Percentiles rank a stretch among this genome's conserved stretches.
Conservation (phyloP, 2,888 invertebrate genomes). For the Nephrotoma flavescens region DNA sequence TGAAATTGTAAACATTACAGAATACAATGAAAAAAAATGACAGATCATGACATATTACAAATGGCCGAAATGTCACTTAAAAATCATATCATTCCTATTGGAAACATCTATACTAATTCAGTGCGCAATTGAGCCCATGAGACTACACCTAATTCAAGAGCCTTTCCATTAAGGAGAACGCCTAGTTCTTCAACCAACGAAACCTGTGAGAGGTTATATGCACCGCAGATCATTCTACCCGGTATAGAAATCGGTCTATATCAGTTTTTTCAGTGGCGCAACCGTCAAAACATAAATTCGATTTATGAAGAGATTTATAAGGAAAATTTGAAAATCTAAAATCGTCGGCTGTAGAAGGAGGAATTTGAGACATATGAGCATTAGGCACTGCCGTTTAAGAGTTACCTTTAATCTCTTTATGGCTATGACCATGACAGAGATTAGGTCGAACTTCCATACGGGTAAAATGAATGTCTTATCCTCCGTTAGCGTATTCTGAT, state of each 20-base stretch:
- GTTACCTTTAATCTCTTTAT: not conserved
- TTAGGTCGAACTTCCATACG: not conserved
- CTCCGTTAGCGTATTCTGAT: no score
- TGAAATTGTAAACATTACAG: no score
- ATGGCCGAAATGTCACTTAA: no score
- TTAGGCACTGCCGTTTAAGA: not conserved
- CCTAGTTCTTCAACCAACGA: not conserved
- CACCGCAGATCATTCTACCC: not conserved
- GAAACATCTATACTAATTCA: no score
- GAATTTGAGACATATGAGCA: not conserved
- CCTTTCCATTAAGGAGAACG: not conserved
- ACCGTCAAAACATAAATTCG: not conserved
- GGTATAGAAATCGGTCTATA: not conserved
- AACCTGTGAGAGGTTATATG: not conserved
- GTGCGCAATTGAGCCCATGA: not conserved
- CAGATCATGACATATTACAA: no score
- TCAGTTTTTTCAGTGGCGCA: not conserved
- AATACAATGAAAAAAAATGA: no score
- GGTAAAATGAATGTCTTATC: not conserved
- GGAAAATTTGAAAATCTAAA: not conserved
- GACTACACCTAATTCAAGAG: not conserved
- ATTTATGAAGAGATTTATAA: not conserved
- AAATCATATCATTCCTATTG: no score
- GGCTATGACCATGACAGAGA: not conserved
- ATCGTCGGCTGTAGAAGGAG: not conserved